Base-by-base conservation (phyloP, 2,797 vertebrate species). In the Steatocranus sp. region DNA sequence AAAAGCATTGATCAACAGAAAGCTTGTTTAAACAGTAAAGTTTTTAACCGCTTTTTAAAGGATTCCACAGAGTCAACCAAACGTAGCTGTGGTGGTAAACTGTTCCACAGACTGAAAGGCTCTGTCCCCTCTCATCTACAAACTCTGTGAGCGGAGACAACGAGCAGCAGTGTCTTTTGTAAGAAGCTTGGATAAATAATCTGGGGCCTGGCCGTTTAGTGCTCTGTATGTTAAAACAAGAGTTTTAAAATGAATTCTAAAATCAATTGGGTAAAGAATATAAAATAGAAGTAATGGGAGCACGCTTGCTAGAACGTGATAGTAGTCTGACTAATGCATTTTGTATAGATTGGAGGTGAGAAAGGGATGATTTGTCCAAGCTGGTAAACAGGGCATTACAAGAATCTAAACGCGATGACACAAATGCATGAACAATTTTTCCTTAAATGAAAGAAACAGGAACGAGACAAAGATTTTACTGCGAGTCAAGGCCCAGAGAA, bases 151-250 rank as follows among this genome's bases (percentile, higher is more conserved):
- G 53, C 5, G 1, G 53, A 56, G 25, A 56, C 8, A 6, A 1
- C 3, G 5, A 56, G 53, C 53, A 56, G 53, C 53, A 30, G 1
- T 6, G 25, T 56, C 0, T 30, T 56, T 56, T 56, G 2, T 56
- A 30, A 56, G 53, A 56, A 56, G 53, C 53, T 56, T 56, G 25
- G 14, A 30, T 56, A 30, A 56, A 2, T 56, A 56, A 56, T 10
- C 1, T 17, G 53, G 53, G 1, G 53, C 23, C 7, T 0, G 51
- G 12, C 8, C 0, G 0, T 56, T 30, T 56, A 56, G 53, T 17
- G 8, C 3, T 56, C 25, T 30, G 25, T 17, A 30, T 10, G 5
- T 30, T 56, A 56, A 56, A 56, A 56, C 1, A 27, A 3, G 25
- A 56, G 14, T 56, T 56, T 56, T 56, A 30, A 56, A 56, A 17